phyloP scores from a whole-genome alignment of 2,888 invertebrate species.

The Drosophila bunnanda region DNA sequence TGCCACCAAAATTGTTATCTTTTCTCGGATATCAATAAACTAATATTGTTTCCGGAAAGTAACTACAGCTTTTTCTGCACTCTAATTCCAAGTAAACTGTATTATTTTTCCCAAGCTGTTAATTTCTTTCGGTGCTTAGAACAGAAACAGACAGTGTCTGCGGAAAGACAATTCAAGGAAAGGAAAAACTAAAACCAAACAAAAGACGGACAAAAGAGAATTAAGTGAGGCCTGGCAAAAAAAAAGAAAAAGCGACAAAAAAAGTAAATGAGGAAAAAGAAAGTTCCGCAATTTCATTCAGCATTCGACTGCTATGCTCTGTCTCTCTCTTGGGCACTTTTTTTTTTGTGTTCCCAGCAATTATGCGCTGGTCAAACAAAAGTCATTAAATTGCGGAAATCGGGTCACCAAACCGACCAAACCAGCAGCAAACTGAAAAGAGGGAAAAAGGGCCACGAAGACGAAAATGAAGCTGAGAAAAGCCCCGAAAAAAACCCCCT shows the following conservation, averaged over 20 bases:
- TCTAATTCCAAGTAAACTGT: neutral
- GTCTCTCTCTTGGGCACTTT: conserved; percentile 20
- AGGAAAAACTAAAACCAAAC: conserved; percentile 31
- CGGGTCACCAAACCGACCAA: conserved; percentile 72
- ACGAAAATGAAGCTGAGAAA: neutral
- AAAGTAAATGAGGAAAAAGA: conserved; percentile 47
- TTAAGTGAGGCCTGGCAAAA: conserved; percentile 25
- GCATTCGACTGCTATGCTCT: conserved; percentile 13
- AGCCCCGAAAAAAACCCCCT: conserved; percentile 40
- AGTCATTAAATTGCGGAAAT: conserved; percentile 80
- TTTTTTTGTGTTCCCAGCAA: conserved; percentile 65
- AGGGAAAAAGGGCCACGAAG: conserved; percentile 26
- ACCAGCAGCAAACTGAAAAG: conserved; percentile 45
- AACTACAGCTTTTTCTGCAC: neutral
- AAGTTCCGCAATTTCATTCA: conserved; percentile 68
- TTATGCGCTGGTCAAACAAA: conserved; percentile 78
- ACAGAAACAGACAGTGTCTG: neutral
- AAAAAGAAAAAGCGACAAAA: neutral
- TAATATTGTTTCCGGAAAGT: neutral
- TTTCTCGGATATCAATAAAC: neutral
- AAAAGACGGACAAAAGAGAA: conserved; percentile 38
- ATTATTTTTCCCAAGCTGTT: conserved; percentile 1
- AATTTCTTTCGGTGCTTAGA: neutral
- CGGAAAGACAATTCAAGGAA: conserved; percentile 44
- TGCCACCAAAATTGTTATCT: too few relatives aligned